Percentiles rank a stretch among this genome's conserved stretches.
These are phyloP conservation scores for Drosophila putrida DNA, from an alignment of 2,888 invertebrate species.

Conservation along the genomic window DNA sequence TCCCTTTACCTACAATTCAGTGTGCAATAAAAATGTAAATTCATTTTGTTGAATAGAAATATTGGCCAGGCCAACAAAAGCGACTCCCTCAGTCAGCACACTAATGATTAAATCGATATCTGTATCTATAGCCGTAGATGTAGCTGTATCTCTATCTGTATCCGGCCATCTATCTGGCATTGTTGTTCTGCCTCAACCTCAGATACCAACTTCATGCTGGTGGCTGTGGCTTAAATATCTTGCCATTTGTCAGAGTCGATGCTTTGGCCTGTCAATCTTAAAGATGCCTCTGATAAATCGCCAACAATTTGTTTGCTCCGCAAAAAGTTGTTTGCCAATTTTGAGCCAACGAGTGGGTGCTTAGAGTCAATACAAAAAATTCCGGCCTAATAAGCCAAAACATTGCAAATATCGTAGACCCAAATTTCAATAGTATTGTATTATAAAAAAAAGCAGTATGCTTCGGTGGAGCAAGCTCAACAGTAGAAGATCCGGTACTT, in stretches of 20 bases:
- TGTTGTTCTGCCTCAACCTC: conserved; percentile 31
- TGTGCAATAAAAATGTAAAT: conserved; percentile 77
- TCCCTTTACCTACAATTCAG: conserved; percentile 1
- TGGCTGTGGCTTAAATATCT: conserved; percentile 22
- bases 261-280: conserved; percentile 49
- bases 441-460: conserved; percentile 1
- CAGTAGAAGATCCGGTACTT: too few relatives aligned
- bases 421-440: conserved; percentile 2
- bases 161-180: conserved; percentile 38
- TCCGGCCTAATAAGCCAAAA: conserved; percentile 39
- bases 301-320: conserved; percentile 46
- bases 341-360: conserved; percentile 11
- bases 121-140: conserved; percentile 14
- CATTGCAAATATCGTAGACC: conserved; percentile 14
- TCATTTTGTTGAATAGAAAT: conserved; percentile 48
- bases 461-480: too few relatives aligned
- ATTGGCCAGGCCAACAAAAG: conserved; percentile 19
- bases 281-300: conserved; percentile 48
- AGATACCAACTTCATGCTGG: conserved; percentile 16
- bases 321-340: conserved; percentile 52
- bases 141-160: conserved; percentile 31
- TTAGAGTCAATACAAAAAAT: conserved; percentile 15
- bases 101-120: conserved; percentile 80
- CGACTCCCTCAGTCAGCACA: conserved; percentile 35
- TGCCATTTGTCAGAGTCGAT: conserved; percentile 39